Conservation (phyloP, 2,888 invertebrate species). For the Euplexia lucipara region DNA sequence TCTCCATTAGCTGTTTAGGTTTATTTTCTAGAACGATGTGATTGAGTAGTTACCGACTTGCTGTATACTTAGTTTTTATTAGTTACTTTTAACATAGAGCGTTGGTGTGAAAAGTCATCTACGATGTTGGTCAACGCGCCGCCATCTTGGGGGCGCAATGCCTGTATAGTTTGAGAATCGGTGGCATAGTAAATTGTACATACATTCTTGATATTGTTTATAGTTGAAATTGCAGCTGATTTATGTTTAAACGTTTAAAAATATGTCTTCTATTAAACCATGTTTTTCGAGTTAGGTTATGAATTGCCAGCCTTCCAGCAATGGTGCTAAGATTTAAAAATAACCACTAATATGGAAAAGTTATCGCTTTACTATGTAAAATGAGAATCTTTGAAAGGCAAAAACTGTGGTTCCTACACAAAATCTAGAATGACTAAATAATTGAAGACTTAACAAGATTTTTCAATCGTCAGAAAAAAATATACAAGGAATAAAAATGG, state of each 20-base stretch:
- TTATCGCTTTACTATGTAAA: slow-evolving; percentile 9
- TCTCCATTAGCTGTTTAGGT: slow-evolving; percentile 52
- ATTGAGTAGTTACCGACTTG: slow-evolving; percentile 74
- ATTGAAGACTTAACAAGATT: slow-evolving; percentile 24
- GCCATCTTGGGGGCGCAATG: slow-evolving; percentile 1
- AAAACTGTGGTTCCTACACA: background rate
- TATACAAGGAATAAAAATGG: too few relatives aligned
- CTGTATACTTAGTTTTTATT: slow-evolving; percentile 52
- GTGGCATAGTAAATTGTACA: slow-evolving; percentile 35
- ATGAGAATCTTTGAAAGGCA: slow-evolving; percentile 6
- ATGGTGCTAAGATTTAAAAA: background rate
- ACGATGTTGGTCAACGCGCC: background rate
- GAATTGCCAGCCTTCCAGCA: background rate
- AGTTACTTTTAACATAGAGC: slow-evolving; percentile 21
- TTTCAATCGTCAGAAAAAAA: background rate
- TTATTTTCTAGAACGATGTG: slow-evolving; percentile 63
- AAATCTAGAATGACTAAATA: background rate
- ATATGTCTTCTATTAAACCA: slow-evolving; percentile 17
- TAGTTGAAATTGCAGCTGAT: slow-evolving; percentile 51
- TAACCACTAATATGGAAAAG: background rate
- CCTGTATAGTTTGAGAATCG: slow-evolving; percentile 26
- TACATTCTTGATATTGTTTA: slow-evolving; percentile 4
- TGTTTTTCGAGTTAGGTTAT: background rate
- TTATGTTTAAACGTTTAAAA: slow-evolving; percentile 7
- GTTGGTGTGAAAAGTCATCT: slow-evolving; percentile 16